These are phyloP conservation scores for Brachionus calyciflorus DNA, from an alignment of 1,140 invertebrate species.

Conservation along the genomic window DNA sequence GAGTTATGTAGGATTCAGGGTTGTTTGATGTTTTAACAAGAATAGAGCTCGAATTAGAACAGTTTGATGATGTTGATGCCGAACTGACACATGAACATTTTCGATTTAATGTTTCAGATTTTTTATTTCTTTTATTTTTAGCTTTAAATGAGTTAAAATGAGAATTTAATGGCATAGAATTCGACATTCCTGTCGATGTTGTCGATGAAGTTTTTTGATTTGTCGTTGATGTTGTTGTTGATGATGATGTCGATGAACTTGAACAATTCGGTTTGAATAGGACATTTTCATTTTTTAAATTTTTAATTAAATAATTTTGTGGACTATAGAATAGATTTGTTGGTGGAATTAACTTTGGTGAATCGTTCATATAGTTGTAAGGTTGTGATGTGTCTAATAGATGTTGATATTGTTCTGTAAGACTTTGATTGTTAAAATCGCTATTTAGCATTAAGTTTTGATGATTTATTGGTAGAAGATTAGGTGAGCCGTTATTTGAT, in stretches of 20 bases:
- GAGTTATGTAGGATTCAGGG: not conserved
- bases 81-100: slow-evolving; percentile 32
- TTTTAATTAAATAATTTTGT: slow-evolving; percentile 21
- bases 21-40: not conserved
- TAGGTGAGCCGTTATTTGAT: not conserved
- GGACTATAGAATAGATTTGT: not conserved
- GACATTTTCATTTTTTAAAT: slow-evolving; percentile 26
- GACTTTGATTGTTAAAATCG: slow-evolving; percentile 13
- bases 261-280: slow-evolving; percentile 15
- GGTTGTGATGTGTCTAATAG: slow-evolving; percentile 1
- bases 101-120: slow-evolving; percentile 16
- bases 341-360: not conserved
- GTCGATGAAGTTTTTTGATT: slow-evolving; percentile 8
- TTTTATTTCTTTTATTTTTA: not conserved
- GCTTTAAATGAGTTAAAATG: not conserved
- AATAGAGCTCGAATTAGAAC: slow-evolving; percentile 1
- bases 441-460: not conserved
- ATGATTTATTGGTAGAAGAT: not conserved
- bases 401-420: slow-evolving; percentile 39
- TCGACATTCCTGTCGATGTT: not conserved
- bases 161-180: slow-evolving; percentile 1
- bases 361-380: not conserved
- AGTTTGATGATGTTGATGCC: slow-evolving; percentile 7
- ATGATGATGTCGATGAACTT: not conserved
- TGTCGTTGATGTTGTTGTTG: not conserved